Conservation (phyloP, 2,888 invertebrate genomes). For the Ornithoptera alexandrae region DNA sequence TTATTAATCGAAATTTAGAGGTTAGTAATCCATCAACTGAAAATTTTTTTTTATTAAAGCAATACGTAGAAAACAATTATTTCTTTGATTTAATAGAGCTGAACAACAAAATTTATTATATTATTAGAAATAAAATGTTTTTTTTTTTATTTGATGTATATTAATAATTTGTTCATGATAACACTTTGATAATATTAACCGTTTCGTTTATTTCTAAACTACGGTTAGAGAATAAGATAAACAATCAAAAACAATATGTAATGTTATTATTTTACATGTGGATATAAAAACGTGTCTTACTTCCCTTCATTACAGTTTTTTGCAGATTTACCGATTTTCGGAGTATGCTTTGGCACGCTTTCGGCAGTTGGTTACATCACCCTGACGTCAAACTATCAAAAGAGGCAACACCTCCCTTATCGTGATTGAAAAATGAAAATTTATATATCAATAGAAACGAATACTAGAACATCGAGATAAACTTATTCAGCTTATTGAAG, state of each 20-base stretch:
- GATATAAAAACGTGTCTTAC: slow-evolving; percentile 15
- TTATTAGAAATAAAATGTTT: no score
- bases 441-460: slow-evolving; percentile 49
- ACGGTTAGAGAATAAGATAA: no score
- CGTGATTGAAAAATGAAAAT: slow-evolving; percentile 44
- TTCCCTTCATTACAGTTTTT: slow-evolving; percentile 35
- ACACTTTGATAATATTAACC: no score
- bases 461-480: slow-evolving; percentile 66
- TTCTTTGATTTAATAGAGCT: no score
- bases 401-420: slow-evolving; percentile 52
- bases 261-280: slow-evolving; percentile 2
- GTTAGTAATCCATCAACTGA: no score
- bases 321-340: slow-evolving; percentile 45
- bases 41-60: no score
- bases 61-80: no score
- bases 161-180: no score
- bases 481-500: slow-evolving; percentile 72
- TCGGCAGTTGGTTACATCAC: slow-evolving; percentile 66
- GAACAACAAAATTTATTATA: no score
- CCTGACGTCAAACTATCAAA: slow-evolving; percentile 66
- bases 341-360: slow-evolving; percentile 61
- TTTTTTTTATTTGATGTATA: no score
- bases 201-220: no score
- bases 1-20: no score
- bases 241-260: slow-evolving; percentile 2